These are phyloP conservation scores for Etheostoma spectabile DNA, from an alignment of 2,113 vertebrate species.

Conservation along the genomic window DNA sequence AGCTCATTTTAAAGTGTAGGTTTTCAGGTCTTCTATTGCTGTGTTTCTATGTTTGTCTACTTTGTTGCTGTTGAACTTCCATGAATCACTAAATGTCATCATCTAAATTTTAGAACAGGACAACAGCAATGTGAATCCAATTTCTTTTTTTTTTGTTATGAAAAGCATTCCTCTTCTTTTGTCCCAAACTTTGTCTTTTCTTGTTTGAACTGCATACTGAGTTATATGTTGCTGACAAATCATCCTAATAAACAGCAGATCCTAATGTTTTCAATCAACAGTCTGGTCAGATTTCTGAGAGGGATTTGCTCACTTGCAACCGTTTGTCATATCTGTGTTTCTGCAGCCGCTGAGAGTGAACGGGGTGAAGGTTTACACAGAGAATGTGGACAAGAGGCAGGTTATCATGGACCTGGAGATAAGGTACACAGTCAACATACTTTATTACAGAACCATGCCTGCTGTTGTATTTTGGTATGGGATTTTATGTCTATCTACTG, in stretches of 20 bases:
- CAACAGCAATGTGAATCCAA: background rate
- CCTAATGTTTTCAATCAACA: background rate
- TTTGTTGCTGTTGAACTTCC: background rate
- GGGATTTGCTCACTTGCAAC: background rate
- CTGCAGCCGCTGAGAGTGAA: constrained; percentile 93
- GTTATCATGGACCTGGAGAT: constrained; percentile 98
- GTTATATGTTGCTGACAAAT: background rate
- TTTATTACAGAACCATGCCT: too few relatives aligned
- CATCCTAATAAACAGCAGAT: background rate
- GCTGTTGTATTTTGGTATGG: too few relatives aligned
- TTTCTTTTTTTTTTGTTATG: background rate
- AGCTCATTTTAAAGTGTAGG: background rate
- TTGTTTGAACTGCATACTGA: background rate
- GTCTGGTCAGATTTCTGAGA: background rate
- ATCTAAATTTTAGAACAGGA: background rate
- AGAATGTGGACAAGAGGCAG: constrained; percentile 98
- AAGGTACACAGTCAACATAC: constrained; percentile 84
- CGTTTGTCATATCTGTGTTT: background rate
- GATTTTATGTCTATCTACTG: too few relatives aligned
- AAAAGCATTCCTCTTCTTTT: background rate
- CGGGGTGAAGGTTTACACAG: constrained; percentile 97
- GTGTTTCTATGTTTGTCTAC: background rate
- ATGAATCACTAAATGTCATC: background rate
- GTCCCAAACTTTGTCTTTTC: background rate
- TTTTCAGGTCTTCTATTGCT: background rate